Evolutionary conservation across 2,113 vertebrate genomes (phyloP), one percentile per base, ranked within the genome.

Genomic region (Microtus ochrogaster): DNA sequence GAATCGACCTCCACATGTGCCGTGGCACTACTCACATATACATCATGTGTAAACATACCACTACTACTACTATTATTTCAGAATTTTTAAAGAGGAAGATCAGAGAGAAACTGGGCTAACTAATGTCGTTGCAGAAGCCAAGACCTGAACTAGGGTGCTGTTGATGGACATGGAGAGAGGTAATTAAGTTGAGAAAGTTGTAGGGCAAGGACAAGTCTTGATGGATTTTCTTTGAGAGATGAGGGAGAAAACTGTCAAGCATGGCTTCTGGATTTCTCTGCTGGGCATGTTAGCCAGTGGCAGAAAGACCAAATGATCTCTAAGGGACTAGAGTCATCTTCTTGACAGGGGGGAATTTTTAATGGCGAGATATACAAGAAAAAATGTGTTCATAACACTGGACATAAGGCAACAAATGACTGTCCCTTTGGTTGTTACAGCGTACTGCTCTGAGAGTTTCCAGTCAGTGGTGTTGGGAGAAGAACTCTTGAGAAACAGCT

Each of bases 261-360:
- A 22, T 66, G 82, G 58, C 28, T 85, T 63, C 61, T 85, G 61
- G 5, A 30, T 47, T 65, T 84, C n/a, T 85, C 39, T 85, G 24
- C 5, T 17, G 82, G 47, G 61, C 41, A 3, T 7, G 55, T 72
- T 88, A 88, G 49, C 61, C 36, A 68, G 36, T 76, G 19, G 30
- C 61, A 65, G 52, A 72, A 91, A 26, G 13, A 4, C 39, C 47
- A 89, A 36, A 21, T 91, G 47, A 21, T 68, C 6, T 39, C 77
- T 76, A 41, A 94, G 63, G 76, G 76, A 77, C 30, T 85, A 65
- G 55, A 79, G 47, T 92, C 36, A 83, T 68, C 44, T 93, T 94
- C 49, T 30, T 30, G n/a, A 39, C 39, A 81, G n/a, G 78, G 55
- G 77, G 86, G 65, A 41, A 36, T 82, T 87, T 77, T 24, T 68